Evolutionary conservation across 2,888 invertebrate species (phyloP).

Genomic region (Tetheella fluctuosa): DNA sequence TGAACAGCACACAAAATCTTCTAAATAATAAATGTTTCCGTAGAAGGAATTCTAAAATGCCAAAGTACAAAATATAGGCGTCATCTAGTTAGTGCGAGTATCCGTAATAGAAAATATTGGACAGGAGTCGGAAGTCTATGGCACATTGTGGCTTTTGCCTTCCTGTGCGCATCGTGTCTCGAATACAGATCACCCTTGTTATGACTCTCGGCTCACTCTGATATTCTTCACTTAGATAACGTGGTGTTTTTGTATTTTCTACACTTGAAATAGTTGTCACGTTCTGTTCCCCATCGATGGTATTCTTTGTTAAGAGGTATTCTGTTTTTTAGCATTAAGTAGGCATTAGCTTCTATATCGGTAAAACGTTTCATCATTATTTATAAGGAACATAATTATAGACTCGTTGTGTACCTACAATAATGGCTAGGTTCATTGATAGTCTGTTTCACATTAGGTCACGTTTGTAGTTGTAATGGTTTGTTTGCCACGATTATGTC

Average conservation of each 20-base stretch:
- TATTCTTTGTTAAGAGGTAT: constrained; percentile 34
- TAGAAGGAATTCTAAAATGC: neutral
- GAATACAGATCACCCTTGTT: constrained; percentile 66
- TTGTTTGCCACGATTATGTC: constrained; percentile 26
- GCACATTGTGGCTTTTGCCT: constrained; percentile 76
- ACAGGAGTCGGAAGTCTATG: constrained; percentile 70
- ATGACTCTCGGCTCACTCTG: constrained; percentile 50
- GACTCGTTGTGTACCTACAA: constrained; percentile 4
- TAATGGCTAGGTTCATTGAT: constrained; percentile 22
- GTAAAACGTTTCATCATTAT: constrained; percentile 7
- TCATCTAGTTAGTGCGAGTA: constrained; percentile 25
- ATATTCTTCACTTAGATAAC: constrained; percentile 63
- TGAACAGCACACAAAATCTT: too few relatives aligned
- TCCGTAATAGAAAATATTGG: constrained; percentile 73
- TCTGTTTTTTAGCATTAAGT: constrained; percentile 24
- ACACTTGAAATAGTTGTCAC: constrained; percentile 56
- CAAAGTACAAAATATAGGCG: neutral
- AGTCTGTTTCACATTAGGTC: constrained; percentile 27
- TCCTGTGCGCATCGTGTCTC: constrained; percentile 59
- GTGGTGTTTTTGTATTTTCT: constrained; percentile 57
- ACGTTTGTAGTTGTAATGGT: constrained; percentile 27
- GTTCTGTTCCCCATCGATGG: constrained; percentile 25
- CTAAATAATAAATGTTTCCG: too few relatives aligned
- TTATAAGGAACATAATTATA: neutral
- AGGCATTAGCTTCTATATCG: too few relatives aligned